phyloP scores from a whole-genome alignment of 1,140 invertebrate species.

The Triops cancriformis region DNA sequence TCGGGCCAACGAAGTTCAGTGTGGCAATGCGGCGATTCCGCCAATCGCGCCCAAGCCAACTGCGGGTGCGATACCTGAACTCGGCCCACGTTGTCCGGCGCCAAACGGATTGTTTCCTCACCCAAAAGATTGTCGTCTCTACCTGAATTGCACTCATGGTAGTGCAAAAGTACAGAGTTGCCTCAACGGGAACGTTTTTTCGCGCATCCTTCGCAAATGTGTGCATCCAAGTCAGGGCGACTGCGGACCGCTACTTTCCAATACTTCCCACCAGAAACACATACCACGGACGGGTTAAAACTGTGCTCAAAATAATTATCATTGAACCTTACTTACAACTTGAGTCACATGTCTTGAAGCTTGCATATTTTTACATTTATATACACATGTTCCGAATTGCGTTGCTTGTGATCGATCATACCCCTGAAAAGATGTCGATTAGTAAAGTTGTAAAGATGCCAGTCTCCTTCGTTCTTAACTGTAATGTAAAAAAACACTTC shows the following conservation, averaged over 20 bases:
- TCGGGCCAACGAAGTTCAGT: neutral
- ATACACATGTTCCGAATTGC: no score
- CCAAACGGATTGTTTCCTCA: conserved; percentile 48
- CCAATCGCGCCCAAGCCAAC: neutral
- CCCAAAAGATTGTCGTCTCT: conserved; percentile 54
- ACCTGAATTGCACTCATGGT: conserved; percentile 56
- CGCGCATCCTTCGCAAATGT: conserved; percentile 50
- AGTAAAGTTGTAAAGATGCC: no score
- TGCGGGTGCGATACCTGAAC: neutral
- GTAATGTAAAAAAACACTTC: no score
- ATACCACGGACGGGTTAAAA: no score
- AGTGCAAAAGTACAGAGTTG: conserved; percentile 50
- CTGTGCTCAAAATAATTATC: no score
- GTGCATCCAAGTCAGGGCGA: conserved; percentile 54
- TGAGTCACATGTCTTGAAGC: no score
- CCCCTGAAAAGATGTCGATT: no score
- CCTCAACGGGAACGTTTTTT: conserved; percentile 56
- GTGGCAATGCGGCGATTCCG: neutral
- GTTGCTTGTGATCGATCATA: no score
- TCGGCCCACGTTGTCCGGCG: conserved; percentile 18
- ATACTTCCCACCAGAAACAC: no score
- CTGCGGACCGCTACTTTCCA: conserved; percentile 36
- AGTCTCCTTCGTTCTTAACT: no score
- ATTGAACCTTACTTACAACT: no score
- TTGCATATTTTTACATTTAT: no score